Evolutionary conservation across 2,888 invertebrate species (phyloP).

Genomic region (Dicranocentrus wangi): DNA sequence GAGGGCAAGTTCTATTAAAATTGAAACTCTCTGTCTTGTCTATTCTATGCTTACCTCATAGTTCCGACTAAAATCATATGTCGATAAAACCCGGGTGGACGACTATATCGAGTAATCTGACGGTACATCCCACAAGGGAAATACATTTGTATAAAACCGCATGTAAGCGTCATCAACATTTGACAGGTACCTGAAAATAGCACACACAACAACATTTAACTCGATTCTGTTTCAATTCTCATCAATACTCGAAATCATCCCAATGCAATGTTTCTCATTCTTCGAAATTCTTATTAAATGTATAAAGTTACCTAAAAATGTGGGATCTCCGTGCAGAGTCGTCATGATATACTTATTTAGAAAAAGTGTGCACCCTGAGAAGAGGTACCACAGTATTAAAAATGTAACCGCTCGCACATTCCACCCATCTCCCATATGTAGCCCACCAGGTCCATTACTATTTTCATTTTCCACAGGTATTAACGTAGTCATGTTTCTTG

Average conservation of each 20-base stretch:
- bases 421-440: conserved; percentile 75
- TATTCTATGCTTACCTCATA: too few species aligned
- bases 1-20: too few species aligned
- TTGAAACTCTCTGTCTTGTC: too few species aligned
- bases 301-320: conserved; percentile 79
- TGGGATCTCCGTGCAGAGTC: conserved; percentile 83
- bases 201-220: too few species aligned
- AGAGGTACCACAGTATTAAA: conserved; percentile 83
- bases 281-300: too few species aligned
- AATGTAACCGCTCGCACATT: conserved; percentile 80
- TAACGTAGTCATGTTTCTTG: background rate
- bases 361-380: conserved; percentile 85
- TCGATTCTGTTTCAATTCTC: too few species aligned
- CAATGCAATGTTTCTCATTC: background rate
- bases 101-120: conserved; percentile 78
- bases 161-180: conserved; percentile 83
- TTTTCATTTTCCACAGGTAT: background rate
- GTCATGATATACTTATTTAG: conserved; percentile 84
- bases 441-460: conserved; percentile 2
- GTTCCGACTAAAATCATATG: conserved; percentile 85
- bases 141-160: conserved; percentile 85
- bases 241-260: too few species aligned
- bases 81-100: conserved; percentile 82
- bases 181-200: conserved; percentile 81
- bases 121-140: conserved; percentile 84